These are phyloP conservation scores for Parnassius smintheus DNA, from an alignment of 2,888 invertebrate genomes.

Conservation along the genomic window DNA sequence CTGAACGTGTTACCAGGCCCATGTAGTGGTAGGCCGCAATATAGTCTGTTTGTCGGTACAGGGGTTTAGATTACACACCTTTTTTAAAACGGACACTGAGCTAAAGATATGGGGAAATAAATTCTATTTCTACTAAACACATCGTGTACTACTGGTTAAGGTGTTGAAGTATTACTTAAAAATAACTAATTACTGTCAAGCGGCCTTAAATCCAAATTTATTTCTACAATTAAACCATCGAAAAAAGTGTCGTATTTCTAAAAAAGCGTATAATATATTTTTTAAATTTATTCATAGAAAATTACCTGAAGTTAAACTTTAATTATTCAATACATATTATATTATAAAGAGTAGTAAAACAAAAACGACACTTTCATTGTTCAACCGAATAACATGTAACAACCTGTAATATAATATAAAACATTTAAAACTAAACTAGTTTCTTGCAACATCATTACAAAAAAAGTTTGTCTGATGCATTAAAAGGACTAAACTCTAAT, in stretches of 20 bases:
- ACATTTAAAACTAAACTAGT: background rate
- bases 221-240: slow-evolving; percentile 19
- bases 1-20: no score
- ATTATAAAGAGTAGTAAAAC: background rate
- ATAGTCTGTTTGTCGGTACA: no score
- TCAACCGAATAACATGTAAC: background rate
- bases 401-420: background rate
- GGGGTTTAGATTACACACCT: no score
- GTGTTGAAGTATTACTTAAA: no score
- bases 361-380: slow-evolving; percentile 6
- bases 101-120: no score
- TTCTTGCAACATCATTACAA: slow-evolving; percentile 3
- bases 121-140: no score
- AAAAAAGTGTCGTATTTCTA: background rate
- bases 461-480: background rate
- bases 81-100: no score
- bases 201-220: background rate
- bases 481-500: background rate
- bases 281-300: no score
- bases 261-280: background rate
- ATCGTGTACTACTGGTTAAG: no score
- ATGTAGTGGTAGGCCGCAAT: no score
- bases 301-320: no score
- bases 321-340: no score
- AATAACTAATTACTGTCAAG: background rate